Evolutionary conservation across 2,888 invertebrate species (phyloP), one percentile per base, ranked within the genome.

Genomic region (Macaria notata): DNA sequence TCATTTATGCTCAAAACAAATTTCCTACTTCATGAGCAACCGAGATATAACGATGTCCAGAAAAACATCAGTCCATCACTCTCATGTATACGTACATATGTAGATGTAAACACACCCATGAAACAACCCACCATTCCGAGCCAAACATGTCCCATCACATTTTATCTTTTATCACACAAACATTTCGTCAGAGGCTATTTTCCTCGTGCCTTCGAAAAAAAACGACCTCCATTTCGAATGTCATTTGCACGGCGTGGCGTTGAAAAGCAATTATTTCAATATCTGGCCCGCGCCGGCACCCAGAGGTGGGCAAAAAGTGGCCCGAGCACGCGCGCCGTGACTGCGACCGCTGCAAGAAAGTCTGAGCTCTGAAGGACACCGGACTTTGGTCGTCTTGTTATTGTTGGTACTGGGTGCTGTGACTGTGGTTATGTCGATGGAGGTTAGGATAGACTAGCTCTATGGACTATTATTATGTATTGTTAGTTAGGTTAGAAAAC

Each of bases 221-320:
- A 90, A 84, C 88, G 89, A 84, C 90, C 90, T 91, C 89, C 87
- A 86, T 90, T 83, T 85, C 90, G 89, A 91, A 90, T 91, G 91
- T 89, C 91, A 89, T 89, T 91, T 89, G 89, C 88, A 87, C 90
- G 87, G 77, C 87, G 86, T 88, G 88, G 83, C 84, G 89, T 86
- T 84, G 87, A 88, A 90, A 90, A 90, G 88, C 86, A 90, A 90
- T 90, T 90, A 89, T 89, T 90, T 87, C 89, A 90, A 89, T 88
- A 89, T 86, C 86, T 83, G 81, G 81, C 82, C 79, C 81, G 84
- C 79, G 79, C 83, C 77, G 75, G 79, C 83, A 81, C 82, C 81
- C 82, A 78, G 75, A 69, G 73, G 74, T 63, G 71, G 72, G 75
- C 85, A 89, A 89, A 88, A 90, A 90, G 77, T 76, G 81, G 49